Percentiles rank a stretch among this genome's conserved stretches.
Conservation (phyloP, 2,113 vertebrate genomes). For the Scalopus aquaticus region DNA sequence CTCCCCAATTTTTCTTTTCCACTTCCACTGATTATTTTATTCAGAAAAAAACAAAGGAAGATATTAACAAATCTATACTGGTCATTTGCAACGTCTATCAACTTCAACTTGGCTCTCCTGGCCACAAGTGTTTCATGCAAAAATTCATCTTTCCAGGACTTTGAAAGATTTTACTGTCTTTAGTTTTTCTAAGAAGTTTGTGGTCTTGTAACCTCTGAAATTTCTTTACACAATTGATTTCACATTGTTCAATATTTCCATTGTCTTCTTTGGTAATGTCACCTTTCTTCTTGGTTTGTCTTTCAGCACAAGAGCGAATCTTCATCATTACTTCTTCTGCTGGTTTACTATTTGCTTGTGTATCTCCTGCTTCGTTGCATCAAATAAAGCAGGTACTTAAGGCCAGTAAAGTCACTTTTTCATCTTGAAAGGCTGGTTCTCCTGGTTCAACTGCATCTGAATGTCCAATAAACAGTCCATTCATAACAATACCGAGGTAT, state of each 20-base stretch:
- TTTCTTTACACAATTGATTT: conserved; percentile 97
- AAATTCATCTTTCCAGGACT: conserved; percentile 93
- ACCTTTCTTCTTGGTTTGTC: conserved; percentile 91
- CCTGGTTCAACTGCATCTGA: conserved; percentile 95
- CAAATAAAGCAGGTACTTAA: conserved; percentile 96
- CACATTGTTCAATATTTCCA: conserved; percentile 96
- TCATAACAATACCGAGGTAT: conserved; percentile 95
- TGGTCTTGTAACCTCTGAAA: conserved; percentile 99
- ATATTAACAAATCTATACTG: not conserved
- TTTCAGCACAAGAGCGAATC: conserved; percentile 92
- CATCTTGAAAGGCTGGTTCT: conserved; percentile 95
- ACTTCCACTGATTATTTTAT: too few relatives aligned
- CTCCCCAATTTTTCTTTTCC: too few relatives aligned
- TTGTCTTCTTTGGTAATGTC: conserved; percentile 95
- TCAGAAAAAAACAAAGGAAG: too few relatives aligned
- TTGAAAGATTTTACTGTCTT: conserved; percentile 89
- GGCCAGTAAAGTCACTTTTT: conserved; percentile 94
- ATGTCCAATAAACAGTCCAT: conserved; percentile 93
- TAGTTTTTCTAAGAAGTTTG: conserved; percentile 92
- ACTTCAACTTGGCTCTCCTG: conserved; percentile 81
- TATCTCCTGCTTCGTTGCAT: conserved; percentile 95
- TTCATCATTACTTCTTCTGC: conserved; percentile 96
- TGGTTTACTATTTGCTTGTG: conserved; percentile 93
- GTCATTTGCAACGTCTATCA: not conserved
- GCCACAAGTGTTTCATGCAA: conserved; percentile 95